Conservation (phyloP, 2,113 vertebrate genomes). For the Hylia prasina region DNA sequence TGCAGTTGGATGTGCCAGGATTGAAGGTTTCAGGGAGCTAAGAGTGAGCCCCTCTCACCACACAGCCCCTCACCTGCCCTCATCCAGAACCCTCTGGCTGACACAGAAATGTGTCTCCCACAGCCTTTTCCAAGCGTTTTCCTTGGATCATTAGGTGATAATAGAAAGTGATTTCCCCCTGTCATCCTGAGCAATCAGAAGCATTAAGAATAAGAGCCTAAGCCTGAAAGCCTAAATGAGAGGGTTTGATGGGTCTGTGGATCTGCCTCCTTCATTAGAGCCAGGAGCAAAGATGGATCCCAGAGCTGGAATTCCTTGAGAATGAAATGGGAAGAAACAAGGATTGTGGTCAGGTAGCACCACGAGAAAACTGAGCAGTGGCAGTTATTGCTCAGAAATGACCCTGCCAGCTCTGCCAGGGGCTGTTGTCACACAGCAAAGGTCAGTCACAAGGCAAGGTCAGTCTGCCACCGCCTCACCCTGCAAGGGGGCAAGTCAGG, state of each 20-base stretch:
- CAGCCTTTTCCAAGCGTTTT: constrained; percentile 18
- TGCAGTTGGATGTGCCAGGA: not conserved
- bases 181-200: constrained; percentile 46
- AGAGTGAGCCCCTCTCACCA: not conserved
- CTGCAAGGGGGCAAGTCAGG: not conserved
- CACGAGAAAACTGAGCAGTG: not conserved
- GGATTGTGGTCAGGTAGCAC: not conserved
- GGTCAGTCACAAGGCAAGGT: not conserved
- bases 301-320: not conserved
- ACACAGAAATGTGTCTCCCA: not conserved
- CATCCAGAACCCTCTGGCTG: not conserved
- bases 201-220: constrained; percentile 52
- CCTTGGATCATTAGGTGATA: constrained; percentile 56
- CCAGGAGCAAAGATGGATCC: not conserved
- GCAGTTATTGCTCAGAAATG: not conserved
- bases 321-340: not conserved
- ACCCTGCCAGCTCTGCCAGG: not conserved
- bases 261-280: constrained; percentile 36
- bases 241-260: constrained; percentile 29
- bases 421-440: not conserved
- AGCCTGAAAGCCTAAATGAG: constrained; percentile 54
- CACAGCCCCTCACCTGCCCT: not conserved
- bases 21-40: not conserved
- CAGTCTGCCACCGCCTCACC: not conserved
- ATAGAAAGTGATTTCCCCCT: constrained; percentile 50